Evolutionary conservation across 2,113 vertebrate genomes (phyloP).

Genomic region (Scopus umbretta): DNA sequence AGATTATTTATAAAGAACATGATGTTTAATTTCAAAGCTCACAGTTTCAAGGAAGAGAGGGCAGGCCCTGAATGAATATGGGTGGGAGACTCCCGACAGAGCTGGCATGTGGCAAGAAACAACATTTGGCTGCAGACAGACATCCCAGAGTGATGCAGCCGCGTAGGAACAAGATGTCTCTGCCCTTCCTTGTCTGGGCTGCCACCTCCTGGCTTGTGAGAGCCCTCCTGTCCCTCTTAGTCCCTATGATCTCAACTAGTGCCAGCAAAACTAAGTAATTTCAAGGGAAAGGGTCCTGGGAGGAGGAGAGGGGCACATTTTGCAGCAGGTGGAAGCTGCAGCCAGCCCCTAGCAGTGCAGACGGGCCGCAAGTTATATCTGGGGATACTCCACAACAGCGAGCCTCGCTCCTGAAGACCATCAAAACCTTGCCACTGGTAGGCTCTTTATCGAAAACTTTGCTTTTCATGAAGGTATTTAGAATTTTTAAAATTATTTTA

Average conservation of each 20-base stretch:
- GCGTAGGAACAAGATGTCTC: not conserved
- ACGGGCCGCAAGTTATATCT: no score
- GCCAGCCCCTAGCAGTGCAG: fast-evolving
- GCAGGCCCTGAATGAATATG: not conserved
- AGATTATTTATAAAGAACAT: not conserved
- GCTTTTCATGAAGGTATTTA: not conserved
- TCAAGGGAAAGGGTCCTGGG: not conserved
- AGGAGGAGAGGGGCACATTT: not conserved
- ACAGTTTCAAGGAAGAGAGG: not conserved
- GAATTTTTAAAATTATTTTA: not conserved
- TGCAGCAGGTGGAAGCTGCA: not conserved
- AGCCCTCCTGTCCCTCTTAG: not conserved
- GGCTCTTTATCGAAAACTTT: not conserved
- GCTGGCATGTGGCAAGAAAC: not conserved
- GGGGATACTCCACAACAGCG: not conserved
- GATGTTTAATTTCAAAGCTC: not conserved
- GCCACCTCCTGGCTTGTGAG: not conserved
- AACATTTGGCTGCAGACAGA: not conserved
- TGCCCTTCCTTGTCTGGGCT: not conserved
- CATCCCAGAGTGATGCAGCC: not conserved
- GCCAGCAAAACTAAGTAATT: not conserved
- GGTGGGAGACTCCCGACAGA: not conserved
- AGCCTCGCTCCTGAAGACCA: not conserved
- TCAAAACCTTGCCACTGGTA: not conserved
- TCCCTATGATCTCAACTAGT: not conserved